Conservation (phyloP, 2,113 vertebrate species). For the Chauna torquata region DNA sequence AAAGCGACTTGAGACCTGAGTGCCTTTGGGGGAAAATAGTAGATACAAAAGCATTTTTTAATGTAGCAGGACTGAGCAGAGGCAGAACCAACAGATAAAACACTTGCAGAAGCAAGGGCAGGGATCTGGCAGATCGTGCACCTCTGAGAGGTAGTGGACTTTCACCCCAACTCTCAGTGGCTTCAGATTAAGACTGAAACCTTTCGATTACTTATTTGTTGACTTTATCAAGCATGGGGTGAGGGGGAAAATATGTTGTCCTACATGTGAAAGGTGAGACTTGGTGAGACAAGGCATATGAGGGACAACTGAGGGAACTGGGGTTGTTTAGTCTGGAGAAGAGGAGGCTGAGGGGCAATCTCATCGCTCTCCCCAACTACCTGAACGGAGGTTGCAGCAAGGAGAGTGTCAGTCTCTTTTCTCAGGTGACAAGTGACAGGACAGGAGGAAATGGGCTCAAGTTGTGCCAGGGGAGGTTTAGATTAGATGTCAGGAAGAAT, state of each 20-base stretch:
- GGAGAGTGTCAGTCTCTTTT: not conserved
- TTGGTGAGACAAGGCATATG: not conserved
- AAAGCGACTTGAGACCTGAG: not conserved
- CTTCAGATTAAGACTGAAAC: not conserved
- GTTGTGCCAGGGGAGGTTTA: not conserved
- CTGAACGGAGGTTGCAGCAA: not conserved
- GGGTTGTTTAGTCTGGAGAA: not conserved
- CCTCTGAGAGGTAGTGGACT: not conserved
- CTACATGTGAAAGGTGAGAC: not conserved
- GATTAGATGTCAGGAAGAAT: not conserved
- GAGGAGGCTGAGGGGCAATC: not conserved
- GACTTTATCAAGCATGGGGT: not conserved
- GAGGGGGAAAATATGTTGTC: not conserved
- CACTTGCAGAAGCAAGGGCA: not conserved
- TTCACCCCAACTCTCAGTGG: not conserved
- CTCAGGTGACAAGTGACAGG: not conserved
- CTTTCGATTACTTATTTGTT: not conserved
- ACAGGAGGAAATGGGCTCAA: not conserved
- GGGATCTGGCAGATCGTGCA: rapidly evolving
- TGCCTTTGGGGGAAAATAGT: not conserved
- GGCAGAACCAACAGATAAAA: not conserved
- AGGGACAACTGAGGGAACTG: not conserved
- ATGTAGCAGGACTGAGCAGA: not conserved
- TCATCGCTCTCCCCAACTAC: not conserved
- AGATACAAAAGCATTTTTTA: not conserved